Evolutionary conservation across 2,888 invertebrate genomes (phyloP).

Genomic region (Hoplodrina blanda): DNA sequence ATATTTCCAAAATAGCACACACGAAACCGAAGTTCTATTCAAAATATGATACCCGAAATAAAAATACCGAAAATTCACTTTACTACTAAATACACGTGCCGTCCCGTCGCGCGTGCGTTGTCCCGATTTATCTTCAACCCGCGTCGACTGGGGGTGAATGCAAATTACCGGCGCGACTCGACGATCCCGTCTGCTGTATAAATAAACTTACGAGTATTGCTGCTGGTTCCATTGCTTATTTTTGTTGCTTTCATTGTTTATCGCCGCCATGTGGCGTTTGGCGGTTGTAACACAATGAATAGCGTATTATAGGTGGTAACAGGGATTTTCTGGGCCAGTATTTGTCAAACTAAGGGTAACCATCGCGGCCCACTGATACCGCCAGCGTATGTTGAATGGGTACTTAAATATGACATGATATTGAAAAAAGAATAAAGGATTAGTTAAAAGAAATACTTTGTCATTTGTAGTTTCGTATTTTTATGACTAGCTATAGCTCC

Average conservation of each 20-base stretch:
- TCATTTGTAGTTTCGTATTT: too few relatives aligned
- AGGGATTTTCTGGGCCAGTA: background rate
- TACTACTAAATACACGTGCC: slow-evolving; percentile 21
- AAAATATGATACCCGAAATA: background rate
- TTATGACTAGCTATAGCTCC: too few relatives aligned
- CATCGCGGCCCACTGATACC: background rate
- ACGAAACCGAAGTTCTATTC: background rate
- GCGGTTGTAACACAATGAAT: slow-evolving; percentile 1
- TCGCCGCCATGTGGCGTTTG: slow-evolving; percentile 10
- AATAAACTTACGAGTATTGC: slow-evolving; percentile 53
- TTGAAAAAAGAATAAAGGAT: too few relatives aligned
- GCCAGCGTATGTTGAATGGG: too few relatives aligned
- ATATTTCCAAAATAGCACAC: too few relatives aligned
- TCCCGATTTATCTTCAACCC: slow-evolving; percentile 67
- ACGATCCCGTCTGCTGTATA: slow-evolving; percentile 54
- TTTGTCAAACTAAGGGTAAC: background rate
- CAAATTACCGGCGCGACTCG: slow-evolving; percentile 62
- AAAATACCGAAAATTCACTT: slow-evolving; percentile 8
- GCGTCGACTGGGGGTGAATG: slow-evolving; percentile 67
- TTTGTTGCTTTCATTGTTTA: slow-evolving; percentile 35
- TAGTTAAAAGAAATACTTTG: too few relatives aligned
- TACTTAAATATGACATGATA: too few relatives aligned
- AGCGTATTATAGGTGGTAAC: background rate
- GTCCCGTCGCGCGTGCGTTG: slow-evolving; percentile 57
- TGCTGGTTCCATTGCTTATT: slow-evolving; percentile 30